A percentile compares a stretch with the other conserved stretches of the same genome.
These are phyloP conservation scores for Dipus sagitta DNA, from an alignment of 2,797 vertebrate species.

Conservation along the genomic window DNA sequence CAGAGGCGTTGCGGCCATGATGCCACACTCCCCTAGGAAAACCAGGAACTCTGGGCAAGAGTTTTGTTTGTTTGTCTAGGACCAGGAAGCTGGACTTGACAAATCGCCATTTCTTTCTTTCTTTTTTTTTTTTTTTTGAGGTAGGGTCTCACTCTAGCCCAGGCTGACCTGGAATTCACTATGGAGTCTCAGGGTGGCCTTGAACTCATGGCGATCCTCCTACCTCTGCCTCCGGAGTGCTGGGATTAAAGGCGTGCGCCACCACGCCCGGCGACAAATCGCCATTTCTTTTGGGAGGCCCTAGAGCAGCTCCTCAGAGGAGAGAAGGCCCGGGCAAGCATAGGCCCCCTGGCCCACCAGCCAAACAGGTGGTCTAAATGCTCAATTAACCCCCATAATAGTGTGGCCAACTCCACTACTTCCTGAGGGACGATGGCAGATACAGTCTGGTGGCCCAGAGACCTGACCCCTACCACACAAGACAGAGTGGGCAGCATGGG, in stretches of 20 bases:
- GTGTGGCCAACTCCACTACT: background rate
- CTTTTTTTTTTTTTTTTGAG: too few species aligned
- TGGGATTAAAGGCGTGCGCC: too few species aligned
- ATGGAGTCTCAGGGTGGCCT: too few species aligned
- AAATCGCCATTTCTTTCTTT: background rate
- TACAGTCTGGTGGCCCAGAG: background rate
- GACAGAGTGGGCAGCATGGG: fast-evolving
- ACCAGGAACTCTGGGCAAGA: constrained; percentile 42
- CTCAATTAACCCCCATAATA: background rate
- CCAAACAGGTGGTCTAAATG: background rate
- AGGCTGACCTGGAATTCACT: too few species aligned
- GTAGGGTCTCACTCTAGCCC: too few species aligned
- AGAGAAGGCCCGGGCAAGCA: background rate
- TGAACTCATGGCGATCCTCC: too few species aligned
- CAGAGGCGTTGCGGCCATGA: background rate
- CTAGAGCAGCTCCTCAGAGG: background rate
- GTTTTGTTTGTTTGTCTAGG: constrained; percentile 50
- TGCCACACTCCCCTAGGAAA: constrained; percentile 75
- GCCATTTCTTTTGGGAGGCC: background rate
- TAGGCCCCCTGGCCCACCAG: background rate
- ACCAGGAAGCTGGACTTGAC: background rate
- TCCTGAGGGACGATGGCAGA: background rate
- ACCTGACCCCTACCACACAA: background rate
- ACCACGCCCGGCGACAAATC: too few species aligned
- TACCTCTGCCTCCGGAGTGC: too few species aligned